A percentile compares a stretch with the other conserved stretches of the same genome.
Conservation (phyloP, 1,140 invertebrate species). For the Achroia grisella region DNA sequence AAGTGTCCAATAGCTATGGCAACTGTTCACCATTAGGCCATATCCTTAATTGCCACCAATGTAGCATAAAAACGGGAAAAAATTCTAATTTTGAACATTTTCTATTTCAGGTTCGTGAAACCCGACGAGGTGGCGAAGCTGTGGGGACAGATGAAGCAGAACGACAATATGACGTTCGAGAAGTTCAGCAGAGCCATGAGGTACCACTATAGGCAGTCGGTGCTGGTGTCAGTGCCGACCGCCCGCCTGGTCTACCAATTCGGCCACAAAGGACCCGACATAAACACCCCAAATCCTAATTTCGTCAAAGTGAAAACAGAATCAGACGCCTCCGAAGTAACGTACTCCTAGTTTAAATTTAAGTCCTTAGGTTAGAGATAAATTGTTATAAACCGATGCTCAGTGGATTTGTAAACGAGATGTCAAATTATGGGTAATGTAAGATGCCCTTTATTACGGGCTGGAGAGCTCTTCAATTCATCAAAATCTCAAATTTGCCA, state of each 20-base stretch:
- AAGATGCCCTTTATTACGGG: too few relatives aligned
- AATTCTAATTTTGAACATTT: neutral
- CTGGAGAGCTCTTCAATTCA: too few relatives aligned
- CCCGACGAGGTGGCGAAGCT: slow-evolving; percentile 92
- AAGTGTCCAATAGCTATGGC: too few relatives aligned
- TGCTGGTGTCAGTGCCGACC: slow-evolving; percentile 86
- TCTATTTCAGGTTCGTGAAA: slow-evolving; percentile 83
- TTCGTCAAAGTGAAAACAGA: slow-evolving; percentile 70
- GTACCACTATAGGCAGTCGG: slow-evolving; percentile 91
- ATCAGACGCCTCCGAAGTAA: slow-evolving; percentile 33
- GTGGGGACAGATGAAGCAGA: slow-evolving; percentile 91
- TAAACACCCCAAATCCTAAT: slow-evolving; percentile 81
- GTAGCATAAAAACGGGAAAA: too few relatives aligned
- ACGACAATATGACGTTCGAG: slow-evolving; percentile 94
- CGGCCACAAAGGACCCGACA: slow-evolving; percentile 84
- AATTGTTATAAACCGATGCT: slow-evolving; percentile 16
- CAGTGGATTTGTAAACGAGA: slow-evolving; percentile 1
- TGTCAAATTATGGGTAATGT: too few relatives aligned
- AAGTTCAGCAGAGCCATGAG: slow-evolving; percentile 95
- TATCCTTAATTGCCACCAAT: too few relatives aligned
- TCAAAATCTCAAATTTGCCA: too few relatives aligned
- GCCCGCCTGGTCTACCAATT: slow-evolving; percentile 91
- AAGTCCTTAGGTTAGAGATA: slow-evolving; percentile 13
- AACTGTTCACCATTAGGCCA: too few relatives aligned
- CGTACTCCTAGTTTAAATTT: slow-evolving; percentile 38